Base-by-base conservation (phyloP, 1,140 invertebrate species). In the Brachionus koreanus region DNA sequence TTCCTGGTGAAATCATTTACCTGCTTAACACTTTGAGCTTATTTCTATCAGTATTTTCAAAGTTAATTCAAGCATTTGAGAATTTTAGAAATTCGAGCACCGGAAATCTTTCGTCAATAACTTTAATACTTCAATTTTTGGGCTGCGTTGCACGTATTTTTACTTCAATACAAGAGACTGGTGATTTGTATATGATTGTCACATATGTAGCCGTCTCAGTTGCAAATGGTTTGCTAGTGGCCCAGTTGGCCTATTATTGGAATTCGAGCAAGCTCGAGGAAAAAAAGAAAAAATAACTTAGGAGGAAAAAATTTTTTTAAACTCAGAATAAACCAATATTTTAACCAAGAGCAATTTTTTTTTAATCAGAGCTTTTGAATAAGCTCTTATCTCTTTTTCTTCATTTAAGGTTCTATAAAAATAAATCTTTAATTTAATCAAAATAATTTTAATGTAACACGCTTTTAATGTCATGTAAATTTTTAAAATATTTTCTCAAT, bases 111-210 rank as follows among this genome's bases (percentile, higher is more conserved):
- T 98, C 98, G 0, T 93, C 94, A 4, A 90, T 93, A 1, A 98
- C 97, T 0, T 91, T 93, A 65, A 91, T 93, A 4, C 89, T 98
- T 87, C 88, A 98, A 67, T 94, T 97, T 85, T 90, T 92, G 65
- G 97, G 98, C 16, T 94, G 95, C 5, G 84, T 94, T 12, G 95
- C 96, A 6, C 92, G 98, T 86, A 96, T 99, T 82, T 98, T 99
- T 86, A 99, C 98, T 23, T 98, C 96, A 0, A 92, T 98, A 67
- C 95, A 98, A 89, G 98, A 99, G 88, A 99, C 97, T 16, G 96
- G 96, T 16, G 98, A 99, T 86, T 86, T 83, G 0, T 91, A 95
- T 65, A 91, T 98, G 23, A 93, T 99, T 76, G 83, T 93, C 0
- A 95, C 94, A 57, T 99, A 93, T 86, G 87, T 91, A 65, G 92